Percentiles rank a stretch among this genome's conserved stretches.
Conservation (phyloP, 2,797 vertebrate genomes). For the Sebastes itinus region DNA sequence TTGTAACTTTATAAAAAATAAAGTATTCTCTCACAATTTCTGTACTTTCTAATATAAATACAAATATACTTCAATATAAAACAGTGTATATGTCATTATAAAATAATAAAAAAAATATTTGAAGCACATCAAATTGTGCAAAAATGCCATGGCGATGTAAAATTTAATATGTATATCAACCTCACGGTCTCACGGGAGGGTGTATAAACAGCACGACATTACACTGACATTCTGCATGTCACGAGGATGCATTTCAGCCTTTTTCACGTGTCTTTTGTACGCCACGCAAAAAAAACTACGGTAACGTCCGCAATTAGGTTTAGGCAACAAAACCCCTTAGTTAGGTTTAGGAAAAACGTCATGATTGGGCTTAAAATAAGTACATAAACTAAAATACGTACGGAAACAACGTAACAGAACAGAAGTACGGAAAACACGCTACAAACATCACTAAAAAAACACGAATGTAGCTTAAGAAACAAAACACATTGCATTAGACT, state of each 20-base stretch:
- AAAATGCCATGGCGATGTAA: not conserved
- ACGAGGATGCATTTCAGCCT: accelerated
- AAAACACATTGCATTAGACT: accelerated
- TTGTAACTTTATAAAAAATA: not conserved
- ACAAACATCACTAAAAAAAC: too few relatives aligned
- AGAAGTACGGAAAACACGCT: too few relatives aligned
- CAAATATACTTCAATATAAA: not conserved
- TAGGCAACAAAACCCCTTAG: too few relatives aligned
- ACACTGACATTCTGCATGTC: too few relatives aligned
- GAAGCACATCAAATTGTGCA: not conserved
- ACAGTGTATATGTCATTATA: accelerated
- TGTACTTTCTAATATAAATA: not conserved
- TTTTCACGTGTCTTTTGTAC: accelerated
- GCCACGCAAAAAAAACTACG: accelerated
- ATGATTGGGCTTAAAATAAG: too few relatives aligned
- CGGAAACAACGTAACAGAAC: too few relatives aligned
- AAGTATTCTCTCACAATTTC: not conserved
- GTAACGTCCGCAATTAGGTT: too few relatives aligned
- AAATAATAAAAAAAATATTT: not conserved
- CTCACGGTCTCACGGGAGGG: too few relatives aligned
- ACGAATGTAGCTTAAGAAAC: accelerated
- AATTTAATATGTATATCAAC: too few relatives aligned
- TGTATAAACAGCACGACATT: too few relatives aligned
- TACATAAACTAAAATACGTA: accelerated
- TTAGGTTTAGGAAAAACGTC: too few relatives aligned